Conservation (phyloP, 2,113 vertebrate genomes). For the Felis chaus region DNA sequence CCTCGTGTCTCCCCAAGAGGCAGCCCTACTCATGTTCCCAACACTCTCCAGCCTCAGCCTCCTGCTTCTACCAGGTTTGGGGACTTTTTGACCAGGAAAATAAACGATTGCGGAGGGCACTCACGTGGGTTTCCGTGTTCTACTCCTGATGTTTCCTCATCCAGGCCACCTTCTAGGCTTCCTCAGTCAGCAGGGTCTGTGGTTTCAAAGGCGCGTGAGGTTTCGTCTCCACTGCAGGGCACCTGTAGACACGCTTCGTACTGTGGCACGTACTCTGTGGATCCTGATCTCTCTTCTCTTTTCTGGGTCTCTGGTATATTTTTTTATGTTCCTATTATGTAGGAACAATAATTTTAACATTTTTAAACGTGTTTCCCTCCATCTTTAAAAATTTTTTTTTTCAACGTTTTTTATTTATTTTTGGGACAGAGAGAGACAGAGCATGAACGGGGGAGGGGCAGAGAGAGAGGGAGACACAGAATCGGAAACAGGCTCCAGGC, state of each 20-base stretch:
- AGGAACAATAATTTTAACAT: fast-evolving
- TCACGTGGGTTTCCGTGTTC: background rate
- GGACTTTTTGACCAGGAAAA: background rate
- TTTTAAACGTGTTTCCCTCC: background rate
- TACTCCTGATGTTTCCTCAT: fast-evolving
- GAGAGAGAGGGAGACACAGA: no score
- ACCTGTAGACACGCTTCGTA: fast-evolving
- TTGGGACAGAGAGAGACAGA: no score
- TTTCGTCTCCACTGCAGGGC: background rate
- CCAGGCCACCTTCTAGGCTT: background rate
- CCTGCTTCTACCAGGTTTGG: background rate
- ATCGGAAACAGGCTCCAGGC: no score
- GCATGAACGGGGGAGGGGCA: no score
- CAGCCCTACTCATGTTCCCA: fast-evolving
- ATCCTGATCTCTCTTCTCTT: fast-evolving
- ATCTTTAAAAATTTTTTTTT: no score
- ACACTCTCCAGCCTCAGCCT: fast-evolving
- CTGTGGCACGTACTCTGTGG: background rate
- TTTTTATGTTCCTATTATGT: background rate
- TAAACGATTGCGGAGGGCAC: fast-evolving
- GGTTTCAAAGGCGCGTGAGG: background rate
- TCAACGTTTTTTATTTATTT: no score
- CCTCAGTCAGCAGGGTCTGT: background rate
- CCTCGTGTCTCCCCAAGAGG: background rate
- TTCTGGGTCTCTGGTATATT: background rate